Evolutionary conservation across 2,113 vertebrate species (phyloP), one percentile per base, ranked within the genome.

Genomic region (Pipra filicauda): DNA sequence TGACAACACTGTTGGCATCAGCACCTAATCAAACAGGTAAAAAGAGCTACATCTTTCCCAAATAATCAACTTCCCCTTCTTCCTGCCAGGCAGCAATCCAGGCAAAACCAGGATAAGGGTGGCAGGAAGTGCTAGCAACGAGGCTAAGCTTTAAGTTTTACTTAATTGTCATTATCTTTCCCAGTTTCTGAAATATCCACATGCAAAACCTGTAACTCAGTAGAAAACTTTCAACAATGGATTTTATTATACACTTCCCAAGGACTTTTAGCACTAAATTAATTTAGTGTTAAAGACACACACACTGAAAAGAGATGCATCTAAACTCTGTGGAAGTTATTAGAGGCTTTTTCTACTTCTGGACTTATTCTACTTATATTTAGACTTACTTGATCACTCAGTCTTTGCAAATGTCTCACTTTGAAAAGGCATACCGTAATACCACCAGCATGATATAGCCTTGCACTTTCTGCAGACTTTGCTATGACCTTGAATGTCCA

Each of bases 91-190:
- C 31, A 81, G 7, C 12, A 70, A n/a, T 37, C 17, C n/a, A 67
- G 26, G 8, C 11, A 35, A 89, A 64, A 49, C 12, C 2, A 21
- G 22, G 5, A 17, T 22, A 58, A 81, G 8, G 11, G 14, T 6
- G 31, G 17, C 17, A 71, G n/a, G 6, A 10, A 44, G 11, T 5
- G 23, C 9, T 26, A 65, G 22, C 0, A 0, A 15, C 4, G 4
- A 81, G 8, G n/a, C 3, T 49, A 70, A 66, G 8, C 22, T 35
- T 35, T 59, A 24, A 35, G 15, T 23, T 59, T 59, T 59, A 11
- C n/a, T 77, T 66, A 74, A 49, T 58, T 41, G 33, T 4, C 2
- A 5, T 78, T 78, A 88, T 87, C 17, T 57, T 59, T 90, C 14
- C 23, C 23, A 82, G 26, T 6, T 85, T 27, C 80, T 69, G 55